Conservation (phyloP, 92 coral and sea anemone species). For the Porites cylindrica region DNA sequence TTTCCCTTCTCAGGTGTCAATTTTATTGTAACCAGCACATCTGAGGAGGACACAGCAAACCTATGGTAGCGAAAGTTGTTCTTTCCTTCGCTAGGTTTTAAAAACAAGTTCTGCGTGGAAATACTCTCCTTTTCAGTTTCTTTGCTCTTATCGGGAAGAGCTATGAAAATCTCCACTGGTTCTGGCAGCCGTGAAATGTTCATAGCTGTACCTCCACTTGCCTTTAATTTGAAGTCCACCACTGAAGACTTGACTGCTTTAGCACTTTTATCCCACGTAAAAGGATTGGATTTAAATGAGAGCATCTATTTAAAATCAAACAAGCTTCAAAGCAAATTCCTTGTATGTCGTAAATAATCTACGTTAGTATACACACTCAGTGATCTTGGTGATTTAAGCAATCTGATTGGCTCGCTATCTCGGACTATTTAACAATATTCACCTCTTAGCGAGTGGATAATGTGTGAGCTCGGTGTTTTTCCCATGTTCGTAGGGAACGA, state of each 20-base stretch:
- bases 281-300: slow-evolving; percentile 78
- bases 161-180: slow-evolving; percentile 78
- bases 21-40: slow-evolving; percentile 47
- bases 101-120: slow-evolving; percentile 60
- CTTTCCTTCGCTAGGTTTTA: slow-evolving; percentile 77
- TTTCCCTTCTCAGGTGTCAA: slow-evolving; percentile 50
- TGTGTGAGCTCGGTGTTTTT: no score
- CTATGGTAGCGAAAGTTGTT: slow-evolving; percentile 71
- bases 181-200: slow-evolving; percentile 70
- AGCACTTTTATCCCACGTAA: slow-evolving; percentile 85
- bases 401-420: no score
- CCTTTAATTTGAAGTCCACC: slow-evolving; percentile 77
- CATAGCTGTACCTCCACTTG: slow-evolving; percentile 68
- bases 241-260: slow-evolving; percentile 79
- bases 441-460: no score
- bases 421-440: no score
- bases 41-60: slow-evolving; percentile 44
- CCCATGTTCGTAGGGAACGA: no score
- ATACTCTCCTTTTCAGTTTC: slow-evolving; percentile 42
- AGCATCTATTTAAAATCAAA: slow-evolving; percentile 65
- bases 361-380: no score
- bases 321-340: no score
- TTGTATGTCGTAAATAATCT: not conserved
- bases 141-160: slow-evolving; percentile 47
- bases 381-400: no score